Base-by-base conservation (phyloP, 2,113 vertebrate species). In the Pachycephala philippinensis region DNA sequence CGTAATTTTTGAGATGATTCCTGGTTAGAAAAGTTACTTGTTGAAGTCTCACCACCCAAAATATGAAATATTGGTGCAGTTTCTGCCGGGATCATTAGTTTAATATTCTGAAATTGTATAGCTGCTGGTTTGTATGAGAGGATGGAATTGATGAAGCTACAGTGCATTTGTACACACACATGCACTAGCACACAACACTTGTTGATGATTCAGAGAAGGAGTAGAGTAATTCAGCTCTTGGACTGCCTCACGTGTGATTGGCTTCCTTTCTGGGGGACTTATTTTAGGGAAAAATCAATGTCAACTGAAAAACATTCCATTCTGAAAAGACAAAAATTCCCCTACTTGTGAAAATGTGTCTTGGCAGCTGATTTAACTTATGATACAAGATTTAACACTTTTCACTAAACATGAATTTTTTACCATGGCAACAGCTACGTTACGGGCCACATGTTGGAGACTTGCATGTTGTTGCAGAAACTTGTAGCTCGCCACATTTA, bases 361-460 rank as follows among this genome's bases (percentile, higher is more conserved):
- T 98, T 95, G 97, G 97, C 90, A 97, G 97, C 96, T 98, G 97
- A 97, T 98, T 98, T 98, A 97, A 95, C 97, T 98, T 98, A 98
- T 97, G 97, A 97, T 97, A 90, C 64, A 97, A 97, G 97, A 97
- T 97, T 98, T 98, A 96, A 97, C 98, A 98, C 97, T 94, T 98
- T 98, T 97, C 93, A 96, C 92, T 97, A 97, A 98, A 97, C 98
- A 98, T 98, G 98, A 98, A 98, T 96, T 95, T 90, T 97, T 98
- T 97, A 97, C 98, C 97, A 98, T 97, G 97, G 97, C 98, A 98
- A 98, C 98, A 98, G 96, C 96, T 97, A 89, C 97, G 97, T 98
- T 98, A 96, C 84, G 79, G 92, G 97, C 96, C 97, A 97, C 96
- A 87, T 92, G 97, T 95, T 97, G 96, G 97, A 97, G 97, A 97